A percentile compares a stretch with the other conserved stretches of the same genome.
These are phyloP conservation scores for Oligia strigilis DNA, from an alignment of 2,888 invertebrate genomes.

Conservation along the genomic window DNA sequence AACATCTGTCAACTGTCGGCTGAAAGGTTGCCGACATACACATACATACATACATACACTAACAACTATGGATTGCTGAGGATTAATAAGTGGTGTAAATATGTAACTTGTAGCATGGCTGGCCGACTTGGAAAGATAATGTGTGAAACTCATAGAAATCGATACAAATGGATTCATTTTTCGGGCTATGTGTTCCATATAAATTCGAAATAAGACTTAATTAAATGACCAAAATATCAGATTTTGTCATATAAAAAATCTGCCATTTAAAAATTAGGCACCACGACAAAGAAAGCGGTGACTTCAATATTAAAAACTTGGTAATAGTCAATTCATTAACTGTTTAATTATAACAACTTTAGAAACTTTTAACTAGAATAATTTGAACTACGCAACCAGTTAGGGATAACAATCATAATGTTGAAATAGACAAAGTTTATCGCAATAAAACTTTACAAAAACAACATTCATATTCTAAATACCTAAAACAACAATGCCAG, in stretches of 20 bases:
- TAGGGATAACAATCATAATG: slow-evolving; percentile 38
- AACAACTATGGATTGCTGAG: slow-evolving; percentile 10
- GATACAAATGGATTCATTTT: neutral
- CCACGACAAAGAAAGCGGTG: slow-evolving; percentile 6
- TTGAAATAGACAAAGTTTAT: slow-evolving; percentile 46
- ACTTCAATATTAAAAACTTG: slow-evolving; percentile 14
- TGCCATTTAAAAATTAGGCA: neutral
- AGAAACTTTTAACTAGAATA: slow-evolving; percentile 46
- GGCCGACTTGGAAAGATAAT: neutral
- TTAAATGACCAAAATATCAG: neutral
- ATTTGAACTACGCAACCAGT: slow-evolving; percentile 38
- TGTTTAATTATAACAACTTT: slow-evolving; percentile 40
- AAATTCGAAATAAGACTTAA: neutral
- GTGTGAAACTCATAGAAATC: neutral
- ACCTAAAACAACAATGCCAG: slow-evolving; percentile 47
- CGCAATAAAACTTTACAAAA: slow-evolving; percentile 50
- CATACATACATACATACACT: neutral
- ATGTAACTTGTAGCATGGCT: neutral
- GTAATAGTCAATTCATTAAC: slow-evolving; percentile 35
- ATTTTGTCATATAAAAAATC: neutral
- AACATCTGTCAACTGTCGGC: slow-evolving; percentile 42
- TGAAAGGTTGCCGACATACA: slow-evolving; percentile 16
- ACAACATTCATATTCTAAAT: slow-evolving; percentile 54
- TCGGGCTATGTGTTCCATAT: neutral
- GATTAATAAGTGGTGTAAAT: slow-evolving; percentile 22